Evolutionary conservation across 2,888 invertebrate species (phyloP).

Genomic region (Pristionchus japonicus): DNA sequence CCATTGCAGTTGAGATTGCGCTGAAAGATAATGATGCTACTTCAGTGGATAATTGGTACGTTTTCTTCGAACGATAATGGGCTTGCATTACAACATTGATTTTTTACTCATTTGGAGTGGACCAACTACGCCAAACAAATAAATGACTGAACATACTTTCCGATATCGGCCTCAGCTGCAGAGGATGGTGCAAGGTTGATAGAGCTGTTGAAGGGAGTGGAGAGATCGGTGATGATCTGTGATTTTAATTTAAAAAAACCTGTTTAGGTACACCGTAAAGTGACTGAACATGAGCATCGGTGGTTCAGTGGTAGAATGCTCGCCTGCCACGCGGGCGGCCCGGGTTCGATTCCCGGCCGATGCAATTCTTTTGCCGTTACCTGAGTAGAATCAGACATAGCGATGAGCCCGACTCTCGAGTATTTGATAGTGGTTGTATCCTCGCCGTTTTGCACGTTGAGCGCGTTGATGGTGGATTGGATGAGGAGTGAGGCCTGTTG

Average conservation of each 20-base stretch:
- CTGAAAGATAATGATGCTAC: no score
- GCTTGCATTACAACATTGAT: no score
- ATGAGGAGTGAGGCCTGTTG: not conserved
- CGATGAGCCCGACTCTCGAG: conserved; percentile 9
- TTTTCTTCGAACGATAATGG: no score
- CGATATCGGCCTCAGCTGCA: not conserved
- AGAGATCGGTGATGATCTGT: not conserved
- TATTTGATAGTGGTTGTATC: not conserved
- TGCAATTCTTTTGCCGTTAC: conserved; percentile 29
- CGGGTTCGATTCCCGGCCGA: conserved; percentile 72
- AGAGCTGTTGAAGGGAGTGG: not conserved
- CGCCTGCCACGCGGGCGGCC: conserved; percentile 74
- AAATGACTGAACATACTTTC: not conserved
- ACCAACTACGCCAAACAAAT: no score
- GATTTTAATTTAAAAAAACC: no score
- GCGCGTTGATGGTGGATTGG: not conserved
- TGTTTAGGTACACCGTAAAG: no score
- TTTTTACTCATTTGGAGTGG: no score
- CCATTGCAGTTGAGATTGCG: not conserved
- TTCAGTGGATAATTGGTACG: no score
- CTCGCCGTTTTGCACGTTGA: not conserved
- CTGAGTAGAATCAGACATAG: not conserved
- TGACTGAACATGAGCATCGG: conserved; percentile 50
- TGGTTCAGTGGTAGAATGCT: conserved; percentile 73
- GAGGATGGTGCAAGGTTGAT: not conserved